phyloP scores from a whole-genome alignment of 2,797 vertebrate species.

The Etheostoma perlongum region DNA sequence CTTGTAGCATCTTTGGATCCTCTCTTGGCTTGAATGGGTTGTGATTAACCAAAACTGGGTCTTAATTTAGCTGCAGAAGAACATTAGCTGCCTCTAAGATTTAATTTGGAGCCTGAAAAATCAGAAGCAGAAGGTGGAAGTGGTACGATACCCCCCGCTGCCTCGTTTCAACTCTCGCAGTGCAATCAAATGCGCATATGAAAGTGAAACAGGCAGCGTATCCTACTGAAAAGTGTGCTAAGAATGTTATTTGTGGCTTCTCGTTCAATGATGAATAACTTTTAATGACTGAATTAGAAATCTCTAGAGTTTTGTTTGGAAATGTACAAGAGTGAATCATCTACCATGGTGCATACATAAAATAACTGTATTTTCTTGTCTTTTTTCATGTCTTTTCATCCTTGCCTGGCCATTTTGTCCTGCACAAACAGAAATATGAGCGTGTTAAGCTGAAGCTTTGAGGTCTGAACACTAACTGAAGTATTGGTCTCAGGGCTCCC shows the following conservation, averaged over 20 bases:
- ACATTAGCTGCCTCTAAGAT: constrained; percentile 41
- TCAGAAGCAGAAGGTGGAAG: constrained; percentile 40
- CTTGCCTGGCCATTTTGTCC: constrained; percentile 8
- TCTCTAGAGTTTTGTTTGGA: background rate
- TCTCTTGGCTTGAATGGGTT: constrained; percentile 36
- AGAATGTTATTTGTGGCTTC: constrained; percentile 20
- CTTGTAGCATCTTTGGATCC: constrained; percentile 3
- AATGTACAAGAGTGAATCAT: background rate
- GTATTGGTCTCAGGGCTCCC: constrained; percentile 29
- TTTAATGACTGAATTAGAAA: constrained; percentile 25
- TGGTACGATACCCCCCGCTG: constrained; percentile 40
- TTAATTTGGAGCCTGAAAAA: constrained; percentile 37
- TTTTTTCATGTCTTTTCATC: background rate
- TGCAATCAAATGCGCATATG: constrained; percentile 17
- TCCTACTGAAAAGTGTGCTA: constrained; percentile 16
- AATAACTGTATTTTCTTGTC: background rate
- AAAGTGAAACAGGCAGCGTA: constrained; percentile 19
- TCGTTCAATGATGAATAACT: constrained; percentile 15
- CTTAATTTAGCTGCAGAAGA: constrained; percentile 48
- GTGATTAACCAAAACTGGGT: constrained; percentile 39
- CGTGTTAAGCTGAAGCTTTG: constrained; percentile 27
- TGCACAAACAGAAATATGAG: constrained; percentile 31
- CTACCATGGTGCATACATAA: background rate
- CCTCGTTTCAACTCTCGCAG: constrained; percentile 14
- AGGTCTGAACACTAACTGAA: constrained; percentile 36